Evolutionary conservation across 2,888 invertebrate genomes (phyloP).

Genomic region (Tiphia femorata): DNA sequence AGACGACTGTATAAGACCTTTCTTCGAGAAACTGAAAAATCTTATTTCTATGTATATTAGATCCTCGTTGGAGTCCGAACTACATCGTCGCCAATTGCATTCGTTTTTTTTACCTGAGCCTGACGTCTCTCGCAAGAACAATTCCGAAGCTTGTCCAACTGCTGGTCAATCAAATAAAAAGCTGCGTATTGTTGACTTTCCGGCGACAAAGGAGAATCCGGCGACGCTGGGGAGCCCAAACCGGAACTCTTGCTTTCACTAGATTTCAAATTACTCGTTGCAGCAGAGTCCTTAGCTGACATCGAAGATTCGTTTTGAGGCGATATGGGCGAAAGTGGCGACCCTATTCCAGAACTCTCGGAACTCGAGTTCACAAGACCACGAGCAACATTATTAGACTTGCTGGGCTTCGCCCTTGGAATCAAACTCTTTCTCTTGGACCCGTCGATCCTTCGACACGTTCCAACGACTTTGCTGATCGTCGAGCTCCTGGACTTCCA

Average conservation of each 20-base stretch:
- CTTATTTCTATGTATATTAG: too few species aligned
- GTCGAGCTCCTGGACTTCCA: constrained; percentile 31
- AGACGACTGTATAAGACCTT: too few species aligned
- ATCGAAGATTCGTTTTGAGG: constrained; percentile 44
- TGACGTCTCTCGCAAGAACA: constrained; percentile 62
- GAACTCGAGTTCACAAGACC: constrained; percentile 58
- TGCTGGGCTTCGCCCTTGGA: constrained; percentile 41
- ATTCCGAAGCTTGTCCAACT: constrained; percentile 56
- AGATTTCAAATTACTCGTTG: constrained; percentile 28
- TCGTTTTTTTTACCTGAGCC: constrained; percentile 53
- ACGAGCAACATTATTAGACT: constrained; percentile 20
- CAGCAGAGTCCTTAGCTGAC: constrained; percentile 8
- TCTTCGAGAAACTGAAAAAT: too few species aligned
- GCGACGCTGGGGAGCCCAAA: constrained; percentile 54
- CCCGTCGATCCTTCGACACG: neutral
- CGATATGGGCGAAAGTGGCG: constrained; percentile 59
- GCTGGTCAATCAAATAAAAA: constrained; percentile 55
- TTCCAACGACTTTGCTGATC: constrained; percentile 8
- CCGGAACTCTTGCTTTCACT: constrained; percentile 59
- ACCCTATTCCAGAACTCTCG: constrained; percentile 60
- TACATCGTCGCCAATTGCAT: neutral
- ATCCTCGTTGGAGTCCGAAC: too few species aligned
- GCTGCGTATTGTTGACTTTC: constrained; percentile 60
- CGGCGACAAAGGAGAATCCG: constrained; percentile 56
- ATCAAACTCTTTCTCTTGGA: constrained; percentile 42